phyloP scores from a whole-genome alignment of 2,113 vertebrate genomes.

The Brachyhypopomus occidentalis region DNA sequence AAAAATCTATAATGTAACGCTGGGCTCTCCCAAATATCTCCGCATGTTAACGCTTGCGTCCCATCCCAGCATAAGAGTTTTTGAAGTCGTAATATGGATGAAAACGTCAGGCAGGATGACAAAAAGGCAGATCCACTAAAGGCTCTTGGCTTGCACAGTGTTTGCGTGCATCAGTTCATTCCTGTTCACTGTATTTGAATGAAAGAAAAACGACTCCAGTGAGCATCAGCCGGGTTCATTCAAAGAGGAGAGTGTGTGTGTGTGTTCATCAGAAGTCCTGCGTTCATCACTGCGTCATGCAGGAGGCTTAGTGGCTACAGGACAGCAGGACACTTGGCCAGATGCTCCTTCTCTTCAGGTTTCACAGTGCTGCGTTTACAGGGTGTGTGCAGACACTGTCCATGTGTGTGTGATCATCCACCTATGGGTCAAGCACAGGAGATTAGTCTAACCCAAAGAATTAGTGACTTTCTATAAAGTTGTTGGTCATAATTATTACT shows the following conservation, averaged over 20 bases:
- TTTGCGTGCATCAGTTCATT: not conserved
- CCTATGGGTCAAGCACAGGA: conserved; percentile 39
- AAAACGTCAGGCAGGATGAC: not conserved
- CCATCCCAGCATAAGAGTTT: not conserved
- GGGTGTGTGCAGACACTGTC: not conserved
- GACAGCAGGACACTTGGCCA: not conserved
- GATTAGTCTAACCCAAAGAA: not conserved
- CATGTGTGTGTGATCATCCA: conserved; percentile 13
- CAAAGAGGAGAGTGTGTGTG: not conserved
- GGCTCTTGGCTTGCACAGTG: too few species aligned
- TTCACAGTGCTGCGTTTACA: conserved; percentile 28
- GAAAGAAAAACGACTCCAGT: not conserved
- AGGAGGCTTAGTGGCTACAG: not conserved
- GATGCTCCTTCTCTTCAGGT: not conserved
- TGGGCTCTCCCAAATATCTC: not conserved
- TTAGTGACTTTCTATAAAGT: not conserved
- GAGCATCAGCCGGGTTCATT: conserved; percentile 8
- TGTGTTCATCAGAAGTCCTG: not conserved
- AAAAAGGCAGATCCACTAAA: not conserved
- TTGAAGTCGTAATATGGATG: not conserved
- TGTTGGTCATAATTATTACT: not conserved
- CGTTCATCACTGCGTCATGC: not conserved
- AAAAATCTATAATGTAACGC: not conserved
- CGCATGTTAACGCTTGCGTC: not conserved
- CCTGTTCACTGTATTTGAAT: not conserved